Conservation (phyloP, 2,113 vertebrate species). For the Oophaga pumilio region DNA sequence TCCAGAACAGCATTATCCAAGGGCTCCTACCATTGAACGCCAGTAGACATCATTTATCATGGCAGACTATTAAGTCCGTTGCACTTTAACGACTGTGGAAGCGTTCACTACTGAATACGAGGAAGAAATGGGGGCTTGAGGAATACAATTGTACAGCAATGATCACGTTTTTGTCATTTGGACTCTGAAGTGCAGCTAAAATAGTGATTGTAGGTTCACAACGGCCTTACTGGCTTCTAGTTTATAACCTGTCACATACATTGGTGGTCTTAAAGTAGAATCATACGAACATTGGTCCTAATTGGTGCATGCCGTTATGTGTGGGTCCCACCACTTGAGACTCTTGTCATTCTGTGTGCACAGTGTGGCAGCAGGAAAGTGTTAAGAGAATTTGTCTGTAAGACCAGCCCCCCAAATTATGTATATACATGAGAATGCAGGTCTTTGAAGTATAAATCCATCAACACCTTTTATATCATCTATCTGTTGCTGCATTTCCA, state of each 20-base stretch:
- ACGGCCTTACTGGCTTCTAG: neutral
- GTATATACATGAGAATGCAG: too few relatives aligned
- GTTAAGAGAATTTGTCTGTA: neutral
- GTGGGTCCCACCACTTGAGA: slow-evolving; percentile 70
- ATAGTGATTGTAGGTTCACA: slow-evolving; percentile 17
- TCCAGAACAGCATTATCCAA: slow-evolving; percentile 17
- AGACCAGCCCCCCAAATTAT: too few relatives aligned
- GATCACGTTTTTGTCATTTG: slow-evolving; percentile 21
- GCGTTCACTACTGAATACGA: neutral
- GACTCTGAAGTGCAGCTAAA: neutral
- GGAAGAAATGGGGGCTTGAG: slow-evolving; percentile 24
- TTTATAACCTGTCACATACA: neutral
- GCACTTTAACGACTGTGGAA: neutral
- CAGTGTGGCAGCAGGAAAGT: slow-evolving; percentile 55
- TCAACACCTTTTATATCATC: too few relatives aligned
- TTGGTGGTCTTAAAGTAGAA: neutral
- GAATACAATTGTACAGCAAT: slow-evolving; percentile 48
- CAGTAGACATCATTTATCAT: neutral
- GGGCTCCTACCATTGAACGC: slow-evolving; percentile 19
- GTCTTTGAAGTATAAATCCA: too few relatives aligned
- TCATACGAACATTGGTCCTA: neutral
- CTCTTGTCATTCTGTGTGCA: slow-evolving; percentile 68
- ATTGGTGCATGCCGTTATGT: slow-evolving; percentile 73
- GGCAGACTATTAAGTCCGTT: slow-evolving; percentile 18
- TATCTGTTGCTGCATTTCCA: too few relatives aligned